These are phyloP conservation scores for Scomber scombrus DNA, from an alignment of 2,113 vertebrate genomes.

Conservation along the genomic window DNA sequence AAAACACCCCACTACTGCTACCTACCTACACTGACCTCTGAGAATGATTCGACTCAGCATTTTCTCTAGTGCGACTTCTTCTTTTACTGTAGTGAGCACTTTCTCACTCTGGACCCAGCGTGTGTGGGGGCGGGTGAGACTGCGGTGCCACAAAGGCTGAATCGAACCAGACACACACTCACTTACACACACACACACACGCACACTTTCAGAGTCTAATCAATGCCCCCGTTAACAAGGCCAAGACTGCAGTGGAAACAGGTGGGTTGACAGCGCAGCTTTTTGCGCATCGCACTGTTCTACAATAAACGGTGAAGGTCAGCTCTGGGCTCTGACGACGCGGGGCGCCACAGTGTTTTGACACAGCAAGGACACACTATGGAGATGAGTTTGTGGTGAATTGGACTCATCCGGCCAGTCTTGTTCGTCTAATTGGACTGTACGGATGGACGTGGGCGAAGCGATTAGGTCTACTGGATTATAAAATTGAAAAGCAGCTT, in stretches of 20 bases:
- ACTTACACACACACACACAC: conserved; percentile 44
- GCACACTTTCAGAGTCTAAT: conserved; percentile 61
- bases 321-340: neutral
- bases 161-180: conserved; percentile 58
- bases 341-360: conserved; percentile 30
- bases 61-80: conserved; percentile 78
- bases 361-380: conserved; percentile 44
- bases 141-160: conserved; percentile 60
- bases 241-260: conserved; percentile 74
- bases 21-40: conserved; percentile 68
- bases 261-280: conserved; percentile 66
- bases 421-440: conserved; percentile 81
- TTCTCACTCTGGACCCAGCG: conserved; percentile 52
- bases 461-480: conserved; percentile 83
- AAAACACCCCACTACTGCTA: conserved; percentile 24
- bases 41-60: conserved; percentile 71
- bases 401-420: conserved; percentile 57
- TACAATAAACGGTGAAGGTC: conserved; percentile 65
- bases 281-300: conserved; percentile 56
- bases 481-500: conserved; percentile 85
- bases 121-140: conserved; percentile 37
- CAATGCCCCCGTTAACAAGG: conserved; percentile 71
- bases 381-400: conserved; percentile 48
- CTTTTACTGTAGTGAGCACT: conserved; percentile 77
- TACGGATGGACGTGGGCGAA: conserved; percentile 51